Base-by-base conservation (phyloP, 2,888 invertebrate species). In the Diploptera punctata region DNA sequence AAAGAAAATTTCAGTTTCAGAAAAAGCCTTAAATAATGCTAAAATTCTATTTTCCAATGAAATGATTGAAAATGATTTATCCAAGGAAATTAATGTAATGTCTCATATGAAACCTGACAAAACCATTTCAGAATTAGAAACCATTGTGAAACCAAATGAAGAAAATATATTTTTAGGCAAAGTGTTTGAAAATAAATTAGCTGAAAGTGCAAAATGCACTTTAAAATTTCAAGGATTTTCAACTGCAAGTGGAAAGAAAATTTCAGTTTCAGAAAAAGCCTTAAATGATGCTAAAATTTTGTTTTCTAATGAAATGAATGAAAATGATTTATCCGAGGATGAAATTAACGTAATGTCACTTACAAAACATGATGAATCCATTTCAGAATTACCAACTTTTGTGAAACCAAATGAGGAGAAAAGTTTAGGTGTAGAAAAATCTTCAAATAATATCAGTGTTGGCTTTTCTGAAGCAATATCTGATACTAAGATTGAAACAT, bases 241-340 rank as follows among this genome's bases (percentile, higher is more conserved):
- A 29, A 79, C 77, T 7, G 79, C 77, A 1, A 67, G 73, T 81
- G 83, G 85, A 62, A 83, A 82, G 77, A 73, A 77, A 10, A 81
- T 85, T 24, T 71, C 75, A n/a, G 79, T 84, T 73, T 82, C 83
- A 0, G 78, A 80, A 43, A 70, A 78, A 65, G 80, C 81, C 9
- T 71, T 77, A n/a, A 57, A 72, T 18, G 81, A 77, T 75, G 79
- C 80, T 16, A 81, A 79, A 76, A 78, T 78, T 13, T 71, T 83
- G 1, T 80, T 81, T 74, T 70, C 80, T 70, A 77, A 80, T 75
- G 74, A 70, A 77, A 21, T 19, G 21, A 3, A 2, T 19, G n/a
- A 19, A 49, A 49, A 3, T 0, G 10, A 21, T 49, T 13, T 19
- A n/a, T 21, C 10, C n/a, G n/a, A n/a, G n/a, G n/a, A n/a, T n/a